phyloP scores from a whole-genome alignment of 2,888 invertebrate species.

The Strigamia transsilvanica region DNA sequence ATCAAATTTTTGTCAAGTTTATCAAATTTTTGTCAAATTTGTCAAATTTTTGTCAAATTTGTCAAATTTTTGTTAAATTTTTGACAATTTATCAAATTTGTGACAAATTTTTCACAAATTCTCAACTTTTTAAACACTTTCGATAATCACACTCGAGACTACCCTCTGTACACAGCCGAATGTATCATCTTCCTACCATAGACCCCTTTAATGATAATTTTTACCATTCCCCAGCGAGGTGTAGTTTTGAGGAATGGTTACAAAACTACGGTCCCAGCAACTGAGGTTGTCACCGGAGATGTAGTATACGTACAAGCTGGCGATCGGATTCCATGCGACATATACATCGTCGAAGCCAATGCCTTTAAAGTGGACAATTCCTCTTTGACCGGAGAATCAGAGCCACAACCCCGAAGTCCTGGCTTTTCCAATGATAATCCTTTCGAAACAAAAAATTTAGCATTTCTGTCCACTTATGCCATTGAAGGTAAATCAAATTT shows the following conservation, averaged over 20 bases:
- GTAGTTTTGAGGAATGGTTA: conserved; percentile 84
- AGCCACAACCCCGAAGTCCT: conserved; percentile 68
- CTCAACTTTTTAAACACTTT: no score
- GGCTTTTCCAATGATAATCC: conserved; percentile 62
- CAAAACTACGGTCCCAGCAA: conserved; percentile 70
- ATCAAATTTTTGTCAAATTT: no score
- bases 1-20: no score
- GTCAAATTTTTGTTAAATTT: no score
- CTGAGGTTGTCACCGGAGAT: conserved; percentile 62
- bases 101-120: no score
- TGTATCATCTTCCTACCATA: no score
- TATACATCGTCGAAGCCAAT: conserved; percentile 61
- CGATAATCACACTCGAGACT: no score
- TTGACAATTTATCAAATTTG: no score
- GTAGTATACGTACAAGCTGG: conserved; percentile 59
- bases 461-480: conserved; percentile 60
- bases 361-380: conserved; percentile 59
- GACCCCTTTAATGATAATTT: no score
- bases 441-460: conserved; percentile 59
- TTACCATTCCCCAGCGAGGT: conserved; percentile 66
- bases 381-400: conserved; percentile 72
- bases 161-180: no score
- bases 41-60: no score
- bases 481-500: conserved; percentile 65
- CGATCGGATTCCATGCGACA: conserved; percentile 61